phyloP scores from a whole-genome alignment of 2,113 vertebrate species.

The Montifringilla adamsi region DNA sequence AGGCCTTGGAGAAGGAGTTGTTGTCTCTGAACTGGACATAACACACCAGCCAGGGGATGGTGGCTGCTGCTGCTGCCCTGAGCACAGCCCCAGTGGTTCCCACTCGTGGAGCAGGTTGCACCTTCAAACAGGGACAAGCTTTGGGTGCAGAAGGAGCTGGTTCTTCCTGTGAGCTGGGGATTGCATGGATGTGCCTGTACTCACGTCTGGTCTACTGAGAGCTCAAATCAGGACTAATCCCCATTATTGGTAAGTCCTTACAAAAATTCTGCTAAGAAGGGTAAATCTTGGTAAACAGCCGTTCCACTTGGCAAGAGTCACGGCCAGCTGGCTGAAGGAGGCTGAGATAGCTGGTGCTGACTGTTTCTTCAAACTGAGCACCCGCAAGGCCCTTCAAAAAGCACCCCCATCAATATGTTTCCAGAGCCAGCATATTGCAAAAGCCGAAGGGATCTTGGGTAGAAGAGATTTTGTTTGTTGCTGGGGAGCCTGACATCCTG shows the following conservation, averaged over 20 bases:
- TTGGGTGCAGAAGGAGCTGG: neutral
- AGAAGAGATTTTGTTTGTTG: neutral
- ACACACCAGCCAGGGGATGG: neutral
- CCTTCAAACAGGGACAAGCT: neutral
- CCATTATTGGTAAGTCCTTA: neutral
- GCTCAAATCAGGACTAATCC: neutral
- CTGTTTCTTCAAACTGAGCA: neutral
- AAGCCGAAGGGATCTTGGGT: neutral
- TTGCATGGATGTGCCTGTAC: neutral
- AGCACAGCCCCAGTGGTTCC: neutral
- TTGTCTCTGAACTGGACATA: neutral
- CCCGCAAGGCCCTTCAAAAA: neutral
- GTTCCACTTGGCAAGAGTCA: neutral
- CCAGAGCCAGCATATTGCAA: neutral
- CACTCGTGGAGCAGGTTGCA: neutral
- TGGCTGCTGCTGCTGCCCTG: neutral
- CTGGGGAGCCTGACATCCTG: neutral
- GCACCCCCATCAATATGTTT: accelerated
- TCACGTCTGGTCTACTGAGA: neutral
- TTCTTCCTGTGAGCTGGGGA: neutral
- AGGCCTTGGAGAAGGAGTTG: neutral
- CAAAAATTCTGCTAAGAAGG: neutral
- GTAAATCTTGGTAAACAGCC: neutral
- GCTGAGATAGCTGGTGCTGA: neutral
- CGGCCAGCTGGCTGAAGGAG: neutral